phyloP scores from a whole-genome alignment of 1,140 invertebrate species.

The Zaprionus ornatus region DNA sequence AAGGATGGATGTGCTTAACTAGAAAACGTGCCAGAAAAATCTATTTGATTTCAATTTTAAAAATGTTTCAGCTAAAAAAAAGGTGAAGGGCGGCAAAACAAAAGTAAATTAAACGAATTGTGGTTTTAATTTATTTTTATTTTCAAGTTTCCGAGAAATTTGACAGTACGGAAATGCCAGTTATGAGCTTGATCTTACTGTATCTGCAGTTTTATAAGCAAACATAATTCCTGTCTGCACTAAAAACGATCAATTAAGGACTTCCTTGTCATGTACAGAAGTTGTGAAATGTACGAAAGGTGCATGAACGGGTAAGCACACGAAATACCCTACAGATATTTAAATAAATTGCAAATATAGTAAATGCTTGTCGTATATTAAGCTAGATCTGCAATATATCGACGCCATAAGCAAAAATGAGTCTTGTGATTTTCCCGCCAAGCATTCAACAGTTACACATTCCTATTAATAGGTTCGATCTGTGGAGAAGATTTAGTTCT shows the following conservation, averaged over 20 bases:
- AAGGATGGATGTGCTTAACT: constrained; percentile 28
- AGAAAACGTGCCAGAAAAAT: constrained; percentile 14
- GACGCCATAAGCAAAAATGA: neutral
- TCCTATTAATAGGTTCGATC: constrained; percentile 1
- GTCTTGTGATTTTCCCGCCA: neutral
- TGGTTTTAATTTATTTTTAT: neutral
- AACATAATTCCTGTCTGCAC: neutral
- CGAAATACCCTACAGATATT: neutral
- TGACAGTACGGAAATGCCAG: neutral
- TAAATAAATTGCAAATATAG: neutral
- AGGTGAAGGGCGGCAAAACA: constrained; percentile 28
- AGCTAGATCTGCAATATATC: neutral
- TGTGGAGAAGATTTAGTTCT: constrained; percentile 11
- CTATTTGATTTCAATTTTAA: neutral
- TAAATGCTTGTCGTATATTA: neutral
- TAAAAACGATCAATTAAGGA: neutral
- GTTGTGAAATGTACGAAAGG: too few species aligned
- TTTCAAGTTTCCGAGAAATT: neutral
- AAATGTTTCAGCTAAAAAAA: constrained; percentile 15
- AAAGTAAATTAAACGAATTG: neutral
- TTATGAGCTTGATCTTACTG: too few species aligned
- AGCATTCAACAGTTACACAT: neutral
- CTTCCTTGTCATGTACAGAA: neutral
- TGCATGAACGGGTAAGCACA: neutral
- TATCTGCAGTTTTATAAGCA: neutral